phyloP scores from a whole-genome alignment of 2,888 invertebrate genomes.

The Epinotia nisella region DNA sequence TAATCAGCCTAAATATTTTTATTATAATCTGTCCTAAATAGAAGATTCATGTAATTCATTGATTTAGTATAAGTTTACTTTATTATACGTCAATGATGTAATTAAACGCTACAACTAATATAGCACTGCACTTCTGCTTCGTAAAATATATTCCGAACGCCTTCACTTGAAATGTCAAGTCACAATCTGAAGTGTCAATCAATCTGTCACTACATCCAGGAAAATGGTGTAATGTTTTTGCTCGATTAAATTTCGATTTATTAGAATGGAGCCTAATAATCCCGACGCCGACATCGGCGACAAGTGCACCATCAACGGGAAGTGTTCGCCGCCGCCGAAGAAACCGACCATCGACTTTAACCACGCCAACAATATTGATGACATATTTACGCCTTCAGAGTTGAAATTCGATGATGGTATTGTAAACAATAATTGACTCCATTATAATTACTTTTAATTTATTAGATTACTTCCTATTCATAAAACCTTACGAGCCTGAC shows the following conservation, averaged over 20 bases:
- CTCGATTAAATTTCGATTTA: constrained; percentile 66
- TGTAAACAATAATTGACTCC: constrained; percentile 65
- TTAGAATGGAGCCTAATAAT: constrained; percentile 73
- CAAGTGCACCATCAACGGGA: constrained; percentile 69
- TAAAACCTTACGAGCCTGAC: constrained; percentile 10
- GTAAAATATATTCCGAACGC: constrained; percentile 48
- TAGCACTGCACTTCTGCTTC: neutral
- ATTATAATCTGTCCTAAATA: neutral
- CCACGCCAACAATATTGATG: constrained; percentile 80
- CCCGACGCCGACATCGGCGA: constrained; percentile 65
- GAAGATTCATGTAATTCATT: neutral
- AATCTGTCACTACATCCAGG: constrained; percentile 57
- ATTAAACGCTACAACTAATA: neutral
- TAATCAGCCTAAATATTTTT: neutral
- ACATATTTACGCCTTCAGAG: constrained; percentile 85
- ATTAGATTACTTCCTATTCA: constrained; percentile 54
- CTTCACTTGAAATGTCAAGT: constrained; percentile 15
- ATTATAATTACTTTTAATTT: constrained; percentile 42
- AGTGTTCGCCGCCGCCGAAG: constrained; percentile 64
- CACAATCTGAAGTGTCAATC: constrained; percentile 49
- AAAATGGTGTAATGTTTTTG: constrained; percentile 79
- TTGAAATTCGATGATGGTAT: constrained; percentile 89
- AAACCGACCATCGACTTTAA: constrained; percentile 66
- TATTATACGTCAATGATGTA: too few species aligned
- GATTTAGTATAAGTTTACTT: too few species aligned